Percentiles rank a stretch among this genome's conserved stretches.
Conservation (phyloP, 2,888 invertebrate genomes). For the Tipula lateralis region DNA sequence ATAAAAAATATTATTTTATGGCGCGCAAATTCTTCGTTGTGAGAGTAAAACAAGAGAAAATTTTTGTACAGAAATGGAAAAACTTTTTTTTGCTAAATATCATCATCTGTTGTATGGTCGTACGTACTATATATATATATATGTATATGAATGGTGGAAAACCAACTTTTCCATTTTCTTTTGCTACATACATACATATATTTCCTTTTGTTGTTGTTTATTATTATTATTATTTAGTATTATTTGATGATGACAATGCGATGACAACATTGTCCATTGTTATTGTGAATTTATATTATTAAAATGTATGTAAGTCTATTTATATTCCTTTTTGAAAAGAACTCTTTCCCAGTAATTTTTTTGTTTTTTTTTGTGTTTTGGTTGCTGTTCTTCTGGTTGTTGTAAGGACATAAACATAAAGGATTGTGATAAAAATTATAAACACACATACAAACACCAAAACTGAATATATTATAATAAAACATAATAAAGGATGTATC, state of each 20-base stretch:
- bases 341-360: neutral
- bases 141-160: neutral
- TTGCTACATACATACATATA: neutral
- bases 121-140: neutral
- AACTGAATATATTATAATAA: neutral
- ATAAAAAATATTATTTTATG: neutral
- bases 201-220: neutral
- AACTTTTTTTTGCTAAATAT: neutral
- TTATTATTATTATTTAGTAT: slow-evolving; percentile 13
- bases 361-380: neutral
- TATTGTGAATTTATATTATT: slow-evolving; percentile 12
- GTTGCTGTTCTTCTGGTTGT: neutral
- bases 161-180: neutral
- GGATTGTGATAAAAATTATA: slow-evolving; percentile 1
- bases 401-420: slow-evolving; percentile 19
- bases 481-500: neutral
- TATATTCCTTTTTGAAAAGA: neutral
- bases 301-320: neutral
- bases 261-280: slow-evolving; percentile 29
- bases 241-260: slow-evolving; percentile 27
- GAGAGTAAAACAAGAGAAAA: neutral
- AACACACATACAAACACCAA: neutral
- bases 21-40: neutral
- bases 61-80: neutral
- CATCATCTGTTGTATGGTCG: neutral